These are phyloP conservation scores for Myxocyprinus asiaticus DNA, from an alignment of 2,113 vertebrate genomes.

Conservation along the genomic window DNA sequence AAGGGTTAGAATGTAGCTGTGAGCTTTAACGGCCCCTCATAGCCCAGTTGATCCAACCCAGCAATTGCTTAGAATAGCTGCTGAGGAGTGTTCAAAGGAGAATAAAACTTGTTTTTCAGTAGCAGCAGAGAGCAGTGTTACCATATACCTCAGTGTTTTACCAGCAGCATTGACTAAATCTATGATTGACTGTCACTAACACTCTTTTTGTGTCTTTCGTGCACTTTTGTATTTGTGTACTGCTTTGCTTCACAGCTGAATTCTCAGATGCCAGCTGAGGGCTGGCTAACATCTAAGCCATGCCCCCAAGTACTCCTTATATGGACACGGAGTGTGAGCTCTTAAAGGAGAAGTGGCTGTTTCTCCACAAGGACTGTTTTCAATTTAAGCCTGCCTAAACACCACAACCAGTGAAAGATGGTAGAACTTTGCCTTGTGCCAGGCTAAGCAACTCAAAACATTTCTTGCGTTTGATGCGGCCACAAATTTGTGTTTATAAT, in stretches of 20 bases:
- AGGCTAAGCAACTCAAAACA: background rate
- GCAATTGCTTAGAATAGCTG: constrained; percentile 3
- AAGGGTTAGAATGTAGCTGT: no score
- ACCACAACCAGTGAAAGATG: background rate
- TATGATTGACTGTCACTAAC: background rate
- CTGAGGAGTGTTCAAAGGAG: background rate
- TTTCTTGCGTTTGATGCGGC: background rate
- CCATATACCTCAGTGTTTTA: background rate
- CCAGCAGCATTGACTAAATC: background rate
- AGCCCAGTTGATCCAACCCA: constrained; percentile 1
- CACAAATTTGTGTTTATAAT: background rate
- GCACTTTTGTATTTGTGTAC: constrained; percentile 21
- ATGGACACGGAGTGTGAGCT: background rate
- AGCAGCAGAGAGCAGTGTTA: background rate
- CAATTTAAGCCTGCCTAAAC: background rate
- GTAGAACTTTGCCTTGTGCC: background rate
- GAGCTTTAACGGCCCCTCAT: background rate
- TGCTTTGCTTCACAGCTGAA: background rate
- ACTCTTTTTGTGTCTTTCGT: background rate
- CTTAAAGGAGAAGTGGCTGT: constrained; percentile 43
- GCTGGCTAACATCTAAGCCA: background rate
- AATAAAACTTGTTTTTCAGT: constrained; percentile 5
- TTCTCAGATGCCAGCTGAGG: constrained; percentile 5
- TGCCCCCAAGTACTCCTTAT: constrained; percentile 33
- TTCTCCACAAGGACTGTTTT: constrained; percentile 10